Evolutionary conservation across 2,888 invertebrate genomes (phyloP), one percentile per base, ranked within the genome.

Genomic region (Sclerodermus sp.): DNA sequence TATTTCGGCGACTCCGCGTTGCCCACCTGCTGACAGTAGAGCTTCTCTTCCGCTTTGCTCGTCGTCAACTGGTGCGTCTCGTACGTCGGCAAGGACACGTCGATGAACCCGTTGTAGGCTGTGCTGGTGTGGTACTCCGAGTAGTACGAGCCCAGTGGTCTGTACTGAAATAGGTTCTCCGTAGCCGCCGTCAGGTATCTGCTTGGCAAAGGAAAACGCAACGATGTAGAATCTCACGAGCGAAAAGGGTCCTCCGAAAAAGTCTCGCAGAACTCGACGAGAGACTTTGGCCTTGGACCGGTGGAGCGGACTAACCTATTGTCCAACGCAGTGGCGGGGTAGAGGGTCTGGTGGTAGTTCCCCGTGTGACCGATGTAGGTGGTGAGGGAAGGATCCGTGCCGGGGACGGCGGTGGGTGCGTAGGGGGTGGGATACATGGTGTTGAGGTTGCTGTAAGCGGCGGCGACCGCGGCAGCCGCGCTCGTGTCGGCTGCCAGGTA

Each of bases 91-190:
- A 87, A 82, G 0, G 88, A 84, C 58, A 89, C 88, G 69, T 90
- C 90, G 51, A 93, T 82, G 78, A 93, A 93, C 3, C 93, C 93
- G 68, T 93, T 93, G 38, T 90, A 87, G 1, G 83, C 75, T 6
- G 89, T 84, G 38, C 88, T 84, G 62, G 89, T 88, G 64, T 87
- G 87, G 66, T 89, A 89, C 41, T 89, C 88, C 0, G 89, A 87
- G 70, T 90, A 90, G 76, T 93, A 93, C 3, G 86, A 84, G 34
- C 92, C 89, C 42, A 94, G 79, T n/a, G 93, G 89, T 58, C 93
- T 86, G 79, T 94, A 94, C 78, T 93, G 93, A 82, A 93, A 93
- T 67, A 94, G 84, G 71, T 93, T 93, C 70, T 93, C 93, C 9
- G 92, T 87, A 0, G 76, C 75, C 2, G 76, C 74, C 8, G 83